These are phyloP conservation scores for Himalopsyche japonica DNA, from an alignment of 2,888 invertebrate species.

Conservation along the genomic window DNA sequence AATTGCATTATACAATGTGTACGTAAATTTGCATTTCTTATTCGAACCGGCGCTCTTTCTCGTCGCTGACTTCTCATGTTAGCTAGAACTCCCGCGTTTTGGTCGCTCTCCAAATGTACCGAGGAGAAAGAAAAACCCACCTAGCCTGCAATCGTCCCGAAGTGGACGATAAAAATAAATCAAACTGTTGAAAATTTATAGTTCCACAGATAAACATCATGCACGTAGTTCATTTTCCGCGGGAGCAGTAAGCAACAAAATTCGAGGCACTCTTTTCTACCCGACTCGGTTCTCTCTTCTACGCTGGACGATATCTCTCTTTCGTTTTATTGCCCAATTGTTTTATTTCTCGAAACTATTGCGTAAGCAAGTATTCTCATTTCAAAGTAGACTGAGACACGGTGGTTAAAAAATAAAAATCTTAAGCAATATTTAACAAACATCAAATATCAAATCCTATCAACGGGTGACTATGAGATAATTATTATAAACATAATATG, in stretches of 20 bases:
- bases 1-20: not conserved
- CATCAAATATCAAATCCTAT: too few species aligned
- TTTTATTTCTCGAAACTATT: not conserved
- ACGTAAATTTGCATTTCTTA: not conserved
- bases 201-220: constrained; percentile 31
- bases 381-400: not conserved
- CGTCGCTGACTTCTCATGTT: not conserved
- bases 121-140: not conserved
- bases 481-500: too few species aligned
- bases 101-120: constrained; percentile 18
- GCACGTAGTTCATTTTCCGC: constrained; percentile 4
- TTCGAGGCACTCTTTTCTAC: not conserved
- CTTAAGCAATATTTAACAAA: too few species aligned
- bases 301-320: not conserved
- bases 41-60: not conserved
- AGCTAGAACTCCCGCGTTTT: not conserved
- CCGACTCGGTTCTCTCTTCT: not conserved
- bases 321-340: not conserved
- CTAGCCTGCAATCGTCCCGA: not conserved
- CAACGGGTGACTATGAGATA: too few species aligned
- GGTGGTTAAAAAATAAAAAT: not conserved
- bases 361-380: not conserved
- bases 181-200: constrained; percentile 22
- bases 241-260: constrained; percentile 19
- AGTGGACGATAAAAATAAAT: constrained; percentile 24